phyloP scores from a whole-genome alignment of 2,888 invertebrate species.

The Eupithecia exiguata region DNA sequence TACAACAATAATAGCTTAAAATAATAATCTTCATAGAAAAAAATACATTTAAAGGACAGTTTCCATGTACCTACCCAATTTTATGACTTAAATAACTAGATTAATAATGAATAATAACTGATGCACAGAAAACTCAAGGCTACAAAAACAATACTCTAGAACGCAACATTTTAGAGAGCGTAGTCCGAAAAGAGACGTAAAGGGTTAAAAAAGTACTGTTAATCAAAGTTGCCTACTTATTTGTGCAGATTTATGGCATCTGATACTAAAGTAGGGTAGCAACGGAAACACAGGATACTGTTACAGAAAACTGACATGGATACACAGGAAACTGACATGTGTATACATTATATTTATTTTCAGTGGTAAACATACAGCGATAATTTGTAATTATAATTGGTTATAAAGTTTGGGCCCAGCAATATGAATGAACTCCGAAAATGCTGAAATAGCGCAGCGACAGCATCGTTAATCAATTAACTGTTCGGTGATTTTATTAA shows the following conservation, averaged over 20 bases:
- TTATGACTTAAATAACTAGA: too few species aligned
- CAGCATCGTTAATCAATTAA: conserved; percentile 43
- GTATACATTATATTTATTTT: neutral
- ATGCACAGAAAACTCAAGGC: too few species aligned
- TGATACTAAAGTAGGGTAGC: neutral
- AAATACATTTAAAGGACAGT: too few species aligned
- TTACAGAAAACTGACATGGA: neutral
- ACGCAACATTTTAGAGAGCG: neutral
- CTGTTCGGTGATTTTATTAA: conserved; percentile 44
- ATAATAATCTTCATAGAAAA: too few species aligned
- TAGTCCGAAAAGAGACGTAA: neutral
- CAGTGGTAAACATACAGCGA: neutral
- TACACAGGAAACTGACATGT: neutral
- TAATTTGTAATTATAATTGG: conserved; percentile 8
- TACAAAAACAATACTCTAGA: neutral
- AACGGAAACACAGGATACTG: neutral
- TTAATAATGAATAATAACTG: too few species aligned
- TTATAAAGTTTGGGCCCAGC: conserved; percentile 1
- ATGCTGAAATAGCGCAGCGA: conserved; percentile 33
- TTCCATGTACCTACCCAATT: too few species aligned
- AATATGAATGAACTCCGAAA: conserved; percentile 24
- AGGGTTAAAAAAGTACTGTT: neutral
- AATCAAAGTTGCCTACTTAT: neutral
- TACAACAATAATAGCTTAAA: too few species aligned
- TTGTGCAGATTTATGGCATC: neutral